Conservation (phyloP, 2,113 vertebrate species). For the Ophthalmolycus amberensis region DNA sequence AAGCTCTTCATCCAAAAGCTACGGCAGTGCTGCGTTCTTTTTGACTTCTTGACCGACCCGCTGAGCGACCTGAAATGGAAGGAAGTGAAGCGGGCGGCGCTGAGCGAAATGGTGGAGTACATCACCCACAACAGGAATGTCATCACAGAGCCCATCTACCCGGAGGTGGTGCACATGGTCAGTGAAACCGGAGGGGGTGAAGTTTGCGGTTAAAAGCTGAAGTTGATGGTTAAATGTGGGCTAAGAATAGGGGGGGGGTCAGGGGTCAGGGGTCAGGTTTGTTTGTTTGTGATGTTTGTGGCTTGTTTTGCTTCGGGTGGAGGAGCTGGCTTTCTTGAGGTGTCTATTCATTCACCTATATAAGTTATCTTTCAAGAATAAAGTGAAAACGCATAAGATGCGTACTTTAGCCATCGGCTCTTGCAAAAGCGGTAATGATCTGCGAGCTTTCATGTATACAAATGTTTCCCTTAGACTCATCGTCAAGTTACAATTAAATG, state of each 20-base stretch:
- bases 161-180: slow-evolving; percentile 98
- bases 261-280: background rate
- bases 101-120: slow-evolving; percentile 99
- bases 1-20: slow-evolving; percentile 99
- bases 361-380: background rate
- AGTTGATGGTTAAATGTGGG: background rate
- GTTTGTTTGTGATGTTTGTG: too few species aligned
- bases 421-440: background rate
- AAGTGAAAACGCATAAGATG: too few species aligned
- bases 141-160: slow-evolving; percentile 98
- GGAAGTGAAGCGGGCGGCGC: slow-evolving; percentile 95
- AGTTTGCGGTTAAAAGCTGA: slow-evolving; percentile 14
- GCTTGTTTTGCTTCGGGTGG: background rate
- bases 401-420: background rate
- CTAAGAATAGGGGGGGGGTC: slow-evolving; percentile 3
- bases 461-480: background rate
- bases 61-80: slow-evolving; percentile 99
- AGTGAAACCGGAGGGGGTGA: slow-evolving; percentile 72
- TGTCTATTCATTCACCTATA: background rate
- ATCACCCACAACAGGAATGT: slow-evolving; percentile 97
- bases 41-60: slow-evolving; percentile 98
- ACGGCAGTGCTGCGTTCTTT: slow-evolving; percentile 97
- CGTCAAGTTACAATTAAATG: background rate
- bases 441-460: background rate
- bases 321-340: background rate